phyloP scores from a whole-genome alignment of 1,140 invertebrate genomes.

The Tachypleus tridentatus region DNA sequence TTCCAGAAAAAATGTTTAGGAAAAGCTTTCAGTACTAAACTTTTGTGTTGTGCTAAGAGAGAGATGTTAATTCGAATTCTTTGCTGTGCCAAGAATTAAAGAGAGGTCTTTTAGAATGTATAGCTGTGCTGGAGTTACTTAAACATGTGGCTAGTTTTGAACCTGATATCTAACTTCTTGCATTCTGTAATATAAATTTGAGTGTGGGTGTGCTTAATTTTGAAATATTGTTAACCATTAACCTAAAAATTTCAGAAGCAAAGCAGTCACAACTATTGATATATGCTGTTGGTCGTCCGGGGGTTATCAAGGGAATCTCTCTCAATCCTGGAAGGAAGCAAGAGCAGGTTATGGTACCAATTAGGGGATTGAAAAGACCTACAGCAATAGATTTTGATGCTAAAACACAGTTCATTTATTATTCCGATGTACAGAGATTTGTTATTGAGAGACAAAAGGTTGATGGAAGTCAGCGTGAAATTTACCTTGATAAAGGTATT shows the following conservation, averaged over 20 bases:
- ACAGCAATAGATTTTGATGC: conserved; percentile 56
- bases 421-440: conserved; percentile 46
- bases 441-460: conserved; percentile 38
- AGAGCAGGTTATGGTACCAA: conserved; percentile 50
- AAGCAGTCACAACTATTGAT: conserved; percentile 45
- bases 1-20: no score
- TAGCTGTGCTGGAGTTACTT: no score
- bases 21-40: no score
- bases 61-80: no score
- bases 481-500: conserved; percentile 31
- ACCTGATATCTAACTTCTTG: no score
- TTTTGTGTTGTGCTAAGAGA: no score
- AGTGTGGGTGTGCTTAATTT: no score
- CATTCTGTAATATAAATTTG: no score
- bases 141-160: no score
- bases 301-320: conserved; percentile 46
- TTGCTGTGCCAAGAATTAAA: no score
- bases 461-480: conserved; percentile 31
- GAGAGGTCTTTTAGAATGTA: no score
- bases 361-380: conserved; percentile 47
- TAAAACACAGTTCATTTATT: conserved; percentile 51
- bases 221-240: neutral
- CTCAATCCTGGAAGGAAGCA: conserved; percentile 21
- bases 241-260: conserved; percentile 32
- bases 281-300: conserved; percentile 47